phyloP scores from a whole-genome alignment of 2,113 vertebrate species.

The Chascanopsetta lugubris region DNA sequence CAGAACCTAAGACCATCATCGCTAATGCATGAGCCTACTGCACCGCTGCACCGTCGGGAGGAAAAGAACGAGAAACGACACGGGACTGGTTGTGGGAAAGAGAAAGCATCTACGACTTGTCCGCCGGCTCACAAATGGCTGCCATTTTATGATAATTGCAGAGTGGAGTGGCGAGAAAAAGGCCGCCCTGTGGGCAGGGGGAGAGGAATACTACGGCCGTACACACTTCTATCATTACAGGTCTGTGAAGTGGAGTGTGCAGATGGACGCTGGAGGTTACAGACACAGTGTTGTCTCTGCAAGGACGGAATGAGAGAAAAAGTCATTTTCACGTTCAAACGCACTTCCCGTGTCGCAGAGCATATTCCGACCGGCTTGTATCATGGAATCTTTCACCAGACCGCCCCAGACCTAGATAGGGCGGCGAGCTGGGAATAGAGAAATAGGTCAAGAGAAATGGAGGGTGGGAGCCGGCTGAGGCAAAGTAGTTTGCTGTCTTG shows the following conservation, averaged over 20 bases:
- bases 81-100: conserved; percentile 14
- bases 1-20: background rate
- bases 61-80: conserved; percentile 11
- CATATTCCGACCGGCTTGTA: conserved; percentile 1
- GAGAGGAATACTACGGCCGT: conserved; percentile 39
- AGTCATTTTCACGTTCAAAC: background rate
- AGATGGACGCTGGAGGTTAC: background rate
- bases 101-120: conserved; percentile 32
- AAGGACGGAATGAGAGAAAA: background rate
- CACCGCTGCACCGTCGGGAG: conserved; percentile 15
- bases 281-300: background rate
- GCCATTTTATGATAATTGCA: conserved; percentile 69
- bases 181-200: conserved; percentile 37
- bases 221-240: conserved; percentile 29
- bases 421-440: conserved; percentile 63
- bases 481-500: conserved; percentile 20
- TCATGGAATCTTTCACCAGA: conserved; percentile 32
- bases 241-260: conserved; percentile 24
- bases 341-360: background rate
- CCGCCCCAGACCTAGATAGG: conserved; percentile 71
- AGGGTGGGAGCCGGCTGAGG: conserved; percentile 47
- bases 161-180: conserved; percentile 27
- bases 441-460: conserved; percentile 73
- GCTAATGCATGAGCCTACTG: conserved; percentile 3
- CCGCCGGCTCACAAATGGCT: conserved; percentile 57